Evolutionary conservation across 2,888 invertebrate genomes (phyloP), one percentile per base, ranked within the genome.

Genomic region (Ernsta delagoae): DNA sequence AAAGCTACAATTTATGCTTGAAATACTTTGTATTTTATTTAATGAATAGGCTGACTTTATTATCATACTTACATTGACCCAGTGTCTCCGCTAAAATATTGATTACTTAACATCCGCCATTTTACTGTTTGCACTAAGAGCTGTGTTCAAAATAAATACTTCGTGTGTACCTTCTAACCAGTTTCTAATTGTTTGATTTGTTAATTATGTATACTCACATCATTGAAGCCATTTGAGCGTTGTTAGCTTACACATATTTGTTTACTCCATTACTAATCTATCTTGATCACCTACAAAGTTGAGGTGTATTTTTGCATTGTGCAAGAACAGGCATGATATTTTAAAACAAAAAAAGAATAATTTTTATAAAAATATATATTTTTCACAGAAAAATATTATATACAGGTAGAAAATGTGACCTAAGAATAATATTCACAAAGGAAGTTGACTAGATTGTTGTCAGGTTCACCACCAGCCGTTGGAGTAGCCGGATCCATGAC

Each of bases 391-490:
- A 54, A 54, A 24, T 24, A 54, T 9, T 31, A 54, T 11, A 31
- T 24, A 54, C 2, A 54, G 5, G 9, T 54, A 24, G 54, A 54
- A 54, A 11, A 54, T 54, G 9, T 5, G 8, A 7, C 54, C 34
- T 54, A 36, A 57, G 36, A 36, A 57, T 57, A 57, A 36, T 57
- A 57, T 57, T 57, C 56, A 57, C 34, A 36, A 36, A 31, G 34
- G 34, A 3, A 11, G 34, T 56, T 53, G 53, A 53, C 53, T 53
- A 53, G 54, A 8, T 12, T 54, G 54, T 54, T 24, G 54, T 9
- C 7, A 54, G 31, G 16, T 45, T 72, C 62, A 78, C 75, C 76
- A 78, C 78, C 78, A 79, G 67, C 79, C 79, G 59, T 65, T 72
- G 70, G 72, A 70, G 76, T 73, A 74, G 65, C 77, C 72, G 53